Evolutionary conservation across 2,888 invertebrate species (phyloP).

Genomic region (Rhorus exstirpatorius): DNA sequence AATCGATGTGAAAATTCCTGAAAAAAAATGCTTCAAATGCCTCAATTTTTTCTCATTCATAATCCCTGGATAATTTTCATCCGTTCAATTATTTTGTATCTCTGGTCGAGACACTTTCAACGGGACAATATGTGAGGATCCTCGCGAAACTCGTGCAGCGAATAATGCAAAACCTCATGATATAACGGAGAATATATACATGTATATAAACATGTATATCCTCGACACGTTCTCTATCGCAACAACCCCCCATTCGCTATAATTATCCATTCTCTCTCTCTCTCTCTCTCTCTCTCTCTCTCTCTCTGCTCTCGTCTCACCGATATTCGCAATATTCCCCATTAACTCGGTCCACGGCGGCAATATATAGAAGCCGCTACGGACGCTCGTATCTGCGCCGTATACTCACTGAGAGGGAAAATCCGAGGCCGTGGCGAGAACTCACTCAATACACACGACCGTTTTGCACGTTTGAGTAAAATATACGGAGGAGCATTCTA

Average conservation of each 20-base stretch:
- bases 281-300: slow-evolving; percentile 72
- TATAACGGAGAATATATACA: slow-evolving; percentile 15
- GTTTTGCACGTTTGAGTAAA: slow-evolving; percentile 12
- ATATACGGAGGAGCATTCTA: slow-evolving; percentile 21
- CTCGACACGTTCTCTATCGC: slow-evolving; percentile 58
- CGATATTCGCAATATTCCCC: slow-evolving; percentile 81
- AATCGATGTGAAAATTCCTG: not conserved
- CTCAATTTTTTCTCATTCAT: not conserved
- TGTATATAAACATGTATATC: slow-evolving; percentile 16
- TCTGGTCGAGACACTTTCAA: slow-evolving; percentile 8
- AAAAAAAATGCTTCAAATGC: not conserved
- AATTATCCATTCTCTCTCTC: slow-evolving; percentile 78
- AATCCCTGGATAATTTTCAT: not conserved
- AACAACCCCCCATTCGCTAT: slow-evolving; percentile 67
- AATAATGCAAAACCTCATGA: slow-evolving; percentile 20
- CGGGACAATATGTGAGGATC: not conserved
- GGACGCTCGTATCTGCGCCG: not conserved
- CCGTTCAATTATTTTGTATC: not conserved
- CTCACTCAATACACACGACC: slow-evolving; percentile 60
- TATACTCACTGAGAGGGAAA: slow-evolving; percentile 38
- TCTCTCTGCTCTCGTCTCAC: slow-evolving; percentile 73
- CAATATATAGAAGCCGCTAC: slow-evolving; percentile 69
- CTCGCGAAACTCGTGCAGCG: slow-evolving; percentile 19
- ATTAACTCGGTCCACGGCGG: slow-evolving; percentile 77
- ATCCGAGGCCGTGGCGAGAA: slow-evolving; percentile 57